Percentiles rank a stretch among this genome's conserved stretches.
phyloP scores from a whole-genome alignment of 2,888 invertebrate genomes.

The Xanthorhoe spadicearia region DNA sequence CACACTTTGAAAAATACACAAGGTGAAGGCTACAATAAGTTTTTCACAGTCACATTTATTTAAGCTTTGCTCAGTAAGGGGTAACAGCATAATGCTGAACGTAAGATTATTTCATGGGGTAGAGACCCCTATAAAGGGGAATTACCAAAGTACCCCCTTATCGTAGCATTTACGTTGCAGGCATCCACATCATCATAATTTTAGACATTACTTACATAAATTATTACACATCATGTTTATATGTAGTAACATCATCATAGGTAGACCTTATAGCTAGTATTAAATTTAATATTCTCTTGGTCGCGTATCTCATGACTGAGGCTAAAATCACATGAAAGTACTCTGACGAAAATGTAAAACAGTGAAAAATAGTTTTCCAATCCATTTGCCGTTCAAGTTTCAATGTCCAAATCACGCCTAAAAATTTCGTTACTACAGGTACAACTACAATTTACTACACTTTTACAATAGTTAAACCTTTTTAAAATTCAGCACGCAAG shows the following conservation, averaged over 20 bases:
- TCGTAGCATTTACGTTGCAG: conserved; percentile 32
- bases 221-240: conserved; percentile 24
- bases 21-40: neutral
- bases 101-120: conserved; percentile 42
- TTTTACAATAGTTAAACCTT: no score
- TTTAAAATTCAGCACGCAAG: no score
- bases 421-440: no score
- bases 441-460: no score
- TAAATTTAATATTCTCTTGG: neutral
- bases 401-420: no score
- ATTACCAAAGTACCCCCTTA: conserved; percentile 42
- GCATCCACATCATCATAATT: conserved; percentile 33
- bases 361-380: no score
- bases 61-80: conserved; percentile 9
- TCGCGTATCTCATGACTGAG: no score
- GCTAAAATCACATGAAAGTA: no score
- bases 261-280: neutral
- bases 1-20: no score
- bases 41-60: neutral
- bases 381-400: no score
- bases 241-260: neutral
- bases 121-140: conserved; percentile 39
- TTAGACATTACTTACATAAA: conserved; percentile 9
- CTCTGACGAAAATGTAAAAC: no score
- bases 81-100: conserved; percentile 32